phyloP scores from a whole-genome alignment of 2,888 invertebrate species.

The Platynereis dumerilii region DNA sequence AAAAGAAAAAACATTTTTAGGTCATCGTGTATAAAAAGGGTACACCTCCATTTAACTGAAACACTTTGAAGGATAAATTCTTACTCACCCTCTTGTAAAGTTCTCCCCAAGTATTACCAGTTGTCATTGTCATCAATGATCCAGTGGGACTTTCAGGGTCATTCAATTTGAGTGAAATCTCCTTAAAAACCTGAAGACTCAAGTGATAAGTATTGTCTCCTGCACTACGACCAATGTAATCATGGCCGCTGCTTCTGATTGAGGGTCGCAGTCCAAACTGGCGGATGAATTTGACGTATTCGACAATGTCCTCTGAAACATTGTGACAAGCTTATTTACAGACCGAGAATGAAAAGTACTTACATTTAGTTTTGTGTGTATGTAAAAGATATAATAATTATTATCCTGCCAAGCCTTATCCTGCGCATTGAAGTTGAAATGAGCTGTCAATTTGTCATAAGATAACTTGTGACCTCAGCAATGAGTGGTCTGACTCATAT shows the following conservation, averaged over 20 bases:
- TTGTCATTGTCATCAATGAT: neutral
- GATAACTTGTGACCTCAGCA: too few species aligned
- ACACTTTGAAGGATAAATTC: neutral
- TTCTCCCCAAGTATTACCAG: conserved; percentile 10
- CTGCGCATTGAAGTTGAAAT: too few species aligned
- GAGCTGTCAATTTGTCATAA: too few species aligned
- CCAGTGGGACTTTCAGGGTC: conserved; percentile 3
- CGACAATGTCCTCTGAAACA: conserved; percentile 8
- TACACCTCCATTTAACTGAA: neutral
- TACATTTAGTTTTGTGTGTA: too few species aligned
- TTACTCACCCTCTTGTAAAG: conserved; percentile 13
- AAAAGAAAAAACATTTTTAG: neutral
- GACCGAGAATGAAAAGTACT: too few species aligned
- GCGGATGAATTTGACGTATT: conserved; percentile 1
- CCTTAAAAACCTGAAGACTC: conserved; percentile 5
- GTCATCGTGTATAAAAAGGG: neutral
- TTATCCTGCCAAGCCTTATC: too few species aligned
- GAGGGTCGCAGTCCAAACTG: neutral
- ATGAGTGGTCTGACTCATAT: too few species aligned
- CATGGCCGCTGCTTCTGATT: conserved; percentile 16
- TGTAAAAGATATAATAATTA: too few species aligned
- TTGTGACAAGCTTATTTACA: too few species aligned
- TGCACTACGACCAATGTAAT: conserved; percentile 11
- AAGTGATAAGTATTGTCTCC: conserved; percentile 4
- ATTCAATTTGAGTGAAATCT: neutral